A percentile compares a stretch with the other conserved stretches of the same genome.
These are phyloP conservation scores for Conger conger DNA, from an alignment of 2,113 vertebrate genomes.

Conservation along the genomic window DNA sequence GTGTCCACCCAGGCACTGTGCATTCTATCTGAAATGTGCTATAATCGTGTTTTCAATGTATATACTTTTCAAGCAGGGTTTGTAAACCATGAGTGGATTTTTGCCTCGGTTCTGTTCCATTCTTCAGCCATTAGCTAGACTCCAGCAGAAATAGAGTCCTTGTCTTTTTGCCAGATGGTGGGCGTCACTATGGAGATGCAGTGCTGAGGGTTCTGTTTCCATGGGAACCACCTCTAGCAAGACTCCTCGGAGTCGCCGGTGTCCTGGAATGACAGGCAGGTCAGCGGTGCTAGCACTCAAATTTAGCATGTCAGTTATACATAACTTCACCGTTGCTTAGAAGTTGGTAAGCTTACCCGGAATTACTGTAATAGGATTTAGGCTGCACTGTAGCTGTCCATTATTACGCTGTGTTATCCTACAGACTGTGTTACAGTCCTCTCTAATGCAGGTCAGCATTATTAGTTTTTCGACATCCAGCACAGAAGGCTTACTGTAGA, in stretches of 20 bases:
- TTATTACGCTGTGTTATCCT: not conserved
- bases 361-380: not conserved
- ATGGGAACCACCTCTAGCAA: constrained; percentile 42
- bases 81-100: not conserved
- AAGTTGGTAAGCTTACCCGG: not conserved
- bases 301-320: not conserved
- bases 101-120: not conserved
- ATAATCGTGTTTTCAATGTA: not conserved
- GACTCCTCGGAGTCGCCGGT: constrained; percentile 60
- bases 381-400: not conserved
- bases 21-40: not conserved
- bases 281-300: not conserved
- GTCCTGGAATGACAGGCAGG: constrained; percentile 55
- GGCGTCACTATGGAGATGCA: constrained; percentile 36
- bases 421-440: not conserved
- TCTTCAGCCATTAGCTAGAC: not conserved
- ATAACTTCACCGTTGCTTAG: not conserved
- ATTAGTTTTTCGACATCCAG: not conserved
- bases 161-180: not conserved
- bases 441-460: not conserved
- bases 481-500: not conserved
- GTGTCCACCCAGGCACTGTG: constrained; percentile 10
- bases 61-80: not conserved
- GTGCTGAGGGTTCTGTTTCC: constrained; percentile 39
- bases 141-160: constrained; percentile 26